Evolutionary conservation across 2,888 invertebrate genomes (phyloP), one percentile per base, ranked within the genome.

Genomic region (Gisinianus flammeolus): DNA sequence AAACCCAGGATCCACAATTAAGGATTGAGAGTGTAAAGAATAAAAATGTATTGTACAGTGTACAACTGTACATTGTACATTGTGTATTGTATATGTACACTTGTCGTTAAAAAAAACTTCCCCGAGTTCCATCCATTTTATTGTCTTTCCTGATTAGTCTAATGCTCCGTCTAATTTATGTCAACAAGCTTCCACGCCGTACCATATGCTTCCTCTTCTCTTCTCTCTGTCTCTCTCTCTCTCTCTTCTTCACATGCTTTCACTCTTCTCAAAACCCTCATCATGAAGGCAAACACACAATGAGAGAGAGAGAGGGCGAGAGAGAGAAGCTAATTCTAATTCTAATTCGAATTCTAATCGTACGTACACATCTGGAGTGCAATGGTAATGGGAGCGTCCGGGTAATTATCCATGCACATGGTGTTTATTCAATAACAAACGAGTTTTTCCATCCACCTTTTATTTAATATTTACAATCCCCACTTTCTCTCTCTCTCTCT

Each of bases 171-270:
- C 62, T 62, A 62, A 62, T 62, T 62, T 62, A 62, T 62, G 62
- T 62, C 62, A 62, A 62, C 62, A 62, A 62, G 62, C 62, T 62
- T 10, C 6, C 5, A 26, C 12, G 10, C 24, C 26, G n/a, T 26
- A 33, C 68, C 44, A 35, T 54, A 70, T 70, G 54, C 31, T 69
- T 69, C 33, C 22, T n/a, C n/a, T 44, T 8, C 69, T 69, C 69
- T 52, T 54, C 35, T 30, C 24, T 30, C 30, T 24, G 64, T 52
- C 52, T 70, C 67, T 31, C 19, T 31, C 30, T 12, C 16, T 67
- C 19, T 5, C 67, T 67, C n/a, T 54, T 62, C 28, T 6, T 16
- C 62, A 62, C 28, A 8, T n/a, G 2, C 44, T 19, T n/a, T 8
- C 8, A 1, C 22, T 44, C 69, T 35, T n/a, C n/a, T n/a, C n/a